These are phyloP conservation scores for Pristis pectinata DNA, from an alignment of 2,797 vertebrate species.

Conservation along the genomic window DNA sequence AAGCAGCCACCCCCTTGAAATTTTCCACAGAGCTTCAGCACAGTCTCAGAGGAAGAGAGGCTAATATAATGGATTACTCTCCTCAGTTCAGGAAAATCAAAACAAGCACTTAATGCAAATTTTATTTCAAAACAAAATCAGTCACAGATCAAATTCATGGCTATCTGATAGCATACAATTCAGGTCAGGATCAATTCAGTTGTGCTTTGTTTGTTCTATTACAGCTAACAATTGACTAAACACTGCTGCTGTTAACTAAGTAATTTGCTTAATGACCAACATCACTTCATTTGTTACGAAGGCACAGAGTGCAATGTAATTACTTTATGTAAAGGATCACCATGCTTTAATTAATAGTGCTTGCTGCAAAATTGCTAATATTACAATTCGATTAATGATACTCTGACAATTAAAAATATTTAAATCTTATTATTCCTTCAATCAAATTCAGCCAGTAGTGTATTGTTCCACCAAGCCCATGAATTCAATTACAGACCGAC, in stretches of 20 bases:
- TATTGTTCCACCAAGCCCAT: neutral
- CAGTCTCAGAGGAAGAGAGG: constrained; percentile 1
- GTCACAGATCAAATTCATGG: constrained; percentile 23
- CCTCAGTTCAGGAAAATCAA: constrained; percentile 18
- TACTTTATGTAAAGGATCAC: neutral
- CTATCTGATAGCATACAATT: neutral
- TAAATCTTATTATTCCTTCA: neutral
- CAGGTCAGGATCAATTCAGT: constrained; percentile 3
- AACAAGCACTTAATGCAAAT: constrained; percentile 31
- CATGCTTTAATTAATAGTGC: constrained; percentile 5
- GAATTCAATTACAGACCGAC: neutral
- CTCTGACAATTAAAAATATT: neutral
- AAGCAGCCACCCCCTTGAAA: constrained; percentile 47
- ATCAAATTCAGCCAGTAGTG: neutral
- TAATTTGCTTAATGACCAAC: constrained; percentile 25
- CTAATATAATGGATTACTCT: constrained; percentile 28
- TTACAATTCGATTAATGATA: neutral
- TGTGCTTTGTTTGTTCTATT: neutral
- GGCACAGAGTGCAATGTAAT: neutral
- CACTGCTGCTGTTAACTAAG: neutral
- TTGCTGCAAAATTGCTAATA: neutral
- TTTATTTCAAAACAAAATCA: constrained; percentile 33
- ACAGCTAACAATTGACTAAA: neutral
- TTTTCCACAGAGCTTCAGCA: constrained; percentile 44
- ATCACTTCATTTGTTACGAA: constrained; percentile 8